Percentiles rank a stretch among this genome's conserved stretches.
These are phyloP conservation scores for Erynnis tages DNA, from an alignment of 2,888 invertebrate species.

Conservation along the genomic window DNA sequence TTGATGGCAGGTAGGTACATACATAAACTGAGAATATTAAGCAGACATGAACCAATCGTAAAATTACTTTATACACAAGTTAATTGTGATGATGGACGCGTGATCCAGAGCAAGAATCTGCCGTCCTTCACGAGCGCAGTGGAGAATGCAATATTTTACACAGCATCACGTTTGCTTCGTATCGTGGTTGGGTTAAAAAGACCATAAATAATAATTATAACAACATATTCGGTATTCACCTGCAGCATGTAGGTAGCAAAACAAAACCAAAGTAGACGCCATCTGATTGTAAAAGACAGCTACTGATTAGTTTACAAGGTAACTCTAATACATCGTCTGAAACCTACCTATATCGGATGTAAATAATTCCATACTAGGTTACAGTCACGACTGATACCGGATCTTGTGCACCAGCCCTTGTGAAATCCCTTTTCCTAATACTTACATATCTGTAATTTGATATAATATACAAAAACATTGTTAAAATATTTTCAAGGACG, in stretches of 20 bases:
- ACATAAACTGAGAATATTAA: too few species aligned
- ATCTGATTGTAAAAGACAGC: not conserved
- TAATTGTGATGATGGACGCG: conserved; percentile 9
- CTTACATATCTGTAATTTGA: conserved; percentile 10
- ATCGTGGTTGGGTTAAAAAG: too few species aligned
- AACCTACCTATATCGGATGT: conserved; percentile 22
- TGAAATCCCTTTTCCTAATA: conserved; percentile 16
- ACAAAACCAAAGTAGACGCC: too few species aligned
- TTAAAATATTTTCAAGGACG: too few species aligned
- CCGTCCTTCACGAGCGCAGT: not conserved
- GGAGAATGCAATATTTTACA: not conserved
- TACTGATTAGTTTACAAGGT: conserved; percentile 20
- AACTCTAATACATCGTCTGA: conserved; percentile 21
- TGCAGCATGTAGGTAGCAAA: too few species aligned
- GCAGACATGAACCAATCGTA: conserved; percentile 10
- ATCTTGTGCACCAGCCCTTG: conserved; percentile 7
- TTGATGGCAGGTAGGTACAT: not conserved
- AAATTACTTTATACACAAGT: conserved; percentile 4
- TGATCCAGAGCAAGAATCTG: conserved; percentile 3
- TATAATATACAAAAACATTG: not conserved
- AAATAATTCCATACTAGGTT: conserved; percentile 21
- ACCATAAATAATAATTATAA: too few species aligned
- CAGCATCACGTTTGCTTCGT: conserved; percentile 7
- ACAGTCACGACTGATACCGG: conserved; percentile 21
- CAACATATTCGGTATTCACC: too few species aligned